Percentiles rank a stretch among this genome's conserved stretches.
Conservation (phyloP, 2,797 vertebrate species). For the Gobionotothen gibberifrons region DNA sequence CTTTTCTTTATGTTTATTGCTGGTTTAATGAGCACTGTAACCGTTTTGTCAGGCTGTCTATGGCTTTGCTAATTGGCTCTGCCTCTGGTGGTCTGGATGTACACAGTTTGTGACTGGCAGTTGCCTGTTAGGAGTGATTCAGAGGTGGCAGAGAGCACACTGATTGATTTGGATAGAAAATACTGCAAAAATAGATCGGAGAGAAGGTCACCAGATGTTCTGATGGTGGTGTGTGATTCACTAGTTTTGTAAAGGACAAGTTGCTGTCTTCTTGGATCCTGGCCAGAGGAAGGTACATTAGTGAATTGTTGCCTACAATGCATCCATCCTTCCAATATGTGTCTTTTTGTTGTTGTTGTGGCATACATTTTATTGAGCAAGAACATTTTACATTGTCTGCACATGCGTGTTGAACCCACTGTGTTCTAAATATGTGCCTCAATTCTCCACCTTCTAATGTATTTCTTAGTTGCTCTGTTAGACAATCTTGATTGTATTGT, state of each 20-base stretch:
- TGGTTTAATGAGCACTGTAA: conserved; percentile 19
- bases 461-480: background rate
- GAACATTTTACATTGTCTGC: background rate
- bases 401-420: background rate
- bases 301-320: background rate
- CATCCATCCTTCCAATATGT: background rate
- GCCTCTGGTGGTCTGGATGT: background rate
- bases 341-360: background rate
- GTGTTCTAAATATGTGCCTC: background rate
- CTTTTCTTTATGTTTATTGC: background rate
- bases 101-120: conserved; percentile 21
- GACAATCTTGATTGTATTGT: background rate
- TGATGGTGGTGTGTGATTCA: conserved; percentile 6
- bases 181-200: background rate
- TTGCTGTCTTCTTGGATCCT: conserved; percentile 17
- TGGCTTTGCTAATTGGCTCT: conserved; percentile 26
- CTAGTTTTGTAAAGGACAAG: background rate
- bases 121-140: conserved; percentile 11
- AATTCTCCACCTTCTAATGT: background rate
- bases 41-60: background rate
- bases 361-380: background rate
- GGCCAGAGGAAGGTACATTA: background rate
- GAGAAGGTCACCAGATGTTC: conserved; percentile 33
- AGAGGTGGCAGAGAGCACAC: conserved; percentile 2
- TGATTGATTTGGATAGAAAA: conserved; percentile 19